Evolutionary conservation across 92 coral and sea anemone genomes (phyloP).

Genomic region (Bergia puertoricense): DNA sequence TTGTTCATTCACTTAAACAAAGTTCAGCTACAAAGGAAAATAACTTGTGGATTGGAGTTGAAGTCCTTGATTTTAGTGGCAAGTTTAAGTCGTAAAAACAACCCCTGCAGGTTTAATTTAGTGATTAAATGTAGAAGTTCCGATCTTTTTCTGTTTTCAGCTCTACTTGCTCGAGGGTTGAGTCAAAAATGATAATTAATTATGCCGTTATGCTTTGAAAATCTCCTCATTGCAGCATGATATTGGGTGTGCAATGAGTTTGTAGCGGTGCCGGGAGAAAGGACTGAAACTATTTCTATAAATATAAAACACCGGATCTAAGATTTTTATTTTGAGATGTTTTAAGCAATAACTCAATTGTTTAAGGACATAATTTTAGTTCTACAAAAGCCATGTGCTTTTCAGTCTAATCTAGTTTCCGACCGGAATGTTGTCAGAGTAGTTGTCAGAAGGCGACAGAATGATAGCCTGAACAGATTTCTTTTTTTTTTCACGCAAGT

Average conservation of each 20-base stretch:
- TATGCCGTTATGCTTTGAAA: neutral
- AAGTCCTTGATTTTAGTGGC: neutral
- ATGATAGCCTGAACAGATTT: neutral
- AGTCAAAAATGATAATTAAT: neutral
- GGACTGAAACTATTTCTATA: constrained; percentile 20
- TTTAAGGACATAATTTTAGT: constrained; percentile 14
- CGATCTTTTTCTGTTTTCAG: neutral
- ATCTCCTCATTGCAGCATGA: neutral
- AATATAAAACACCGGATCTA: constrained; percentile 27
- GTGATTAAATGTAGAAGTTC: neutral
- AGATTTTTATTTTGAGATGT: constrained; percentile 25
- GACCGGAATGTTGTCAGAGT: constrained; percentile 40
- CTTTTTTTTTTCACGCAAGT: neutral
- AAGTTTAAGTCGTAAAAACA: neutral
- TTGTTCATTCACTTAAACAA: neutral
- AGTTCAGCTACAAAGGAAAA: neutral
- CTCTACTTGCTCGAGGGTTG: neutral
- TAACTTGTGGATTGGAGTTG: neutral
- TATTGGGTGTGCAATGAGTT: neutral
- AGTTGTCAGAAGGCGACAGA: constrained; percentile 6
- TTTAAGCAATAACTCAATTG: constrained; percentile 21
- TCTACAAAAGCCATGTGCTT: constrained; percentile 29
- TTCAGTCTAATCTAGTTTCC: constrained; percentile 30
- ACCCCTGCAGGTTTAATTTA: neutral
- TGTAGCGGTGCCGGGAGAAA: constrained; percentile 10